A percentile compares a stretch with the other conserved stretches of the same genome.
phyloP scores from a whole-genome alignment of 2,113 vertebrate genomes.

The Sula dactylatra region DNA sequence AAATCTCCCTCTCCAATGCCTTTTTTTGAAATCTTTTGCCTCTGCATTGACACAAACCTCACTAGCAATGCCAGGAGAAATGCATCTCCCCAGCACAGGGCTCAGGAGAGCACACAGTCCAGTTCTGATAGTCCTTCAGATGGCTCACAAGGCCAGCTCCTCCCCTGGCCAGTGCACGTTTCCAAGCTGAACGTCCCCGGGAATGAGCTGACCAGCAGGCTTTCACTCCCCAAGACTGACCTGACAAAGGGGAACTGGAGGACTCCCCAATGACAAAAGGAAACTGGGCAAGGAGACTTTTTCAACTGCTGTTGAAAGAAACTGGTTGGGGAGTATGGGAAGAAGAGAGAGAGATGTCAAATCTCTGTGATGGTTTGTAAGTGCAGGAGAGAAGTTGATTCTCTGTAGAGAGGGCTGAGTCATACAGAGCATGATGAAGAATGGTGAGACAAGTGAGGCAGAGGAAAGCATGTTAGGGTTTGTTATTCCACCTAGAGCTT shows the following conservation, averaged over 20 bases:
- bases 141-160: neutral
- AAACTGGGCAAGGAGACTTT: neutral
- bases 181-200: neutral
- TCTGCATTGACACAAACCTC: neutral
- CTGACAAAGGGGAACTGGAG: neutral
- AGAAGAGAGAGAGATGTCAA: neutral
- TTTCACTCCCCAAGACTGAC: neutral
- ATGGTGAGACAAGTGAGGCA: neutral
- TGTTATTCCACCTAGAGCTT: neutral
- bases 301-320: neutral
- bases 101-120: neutral
- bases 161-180: neutral
- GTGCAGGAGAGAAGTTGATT: neutral
- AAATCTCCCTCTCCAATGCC: neutral
- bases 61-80: neutral
- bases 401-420: neutral
- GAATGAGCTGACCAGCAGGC: neutral
- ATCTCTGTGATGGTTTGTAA: neutral
- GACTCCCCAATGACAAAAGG: neutral
- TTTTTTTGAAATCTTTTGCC: neutral
- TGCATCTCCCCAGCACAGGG: neutral
- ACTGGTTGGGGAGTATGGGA: neutral
- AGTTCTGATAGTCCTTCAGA: neutral
- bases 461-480: neutral
- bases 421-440: rapidly evolving